Evolutionary conservation across 2,113 vertebrate species (phyloP), one percentile per base, ranked within the genome.

Genomic region (Ranitomeya variabilis): DNA sequence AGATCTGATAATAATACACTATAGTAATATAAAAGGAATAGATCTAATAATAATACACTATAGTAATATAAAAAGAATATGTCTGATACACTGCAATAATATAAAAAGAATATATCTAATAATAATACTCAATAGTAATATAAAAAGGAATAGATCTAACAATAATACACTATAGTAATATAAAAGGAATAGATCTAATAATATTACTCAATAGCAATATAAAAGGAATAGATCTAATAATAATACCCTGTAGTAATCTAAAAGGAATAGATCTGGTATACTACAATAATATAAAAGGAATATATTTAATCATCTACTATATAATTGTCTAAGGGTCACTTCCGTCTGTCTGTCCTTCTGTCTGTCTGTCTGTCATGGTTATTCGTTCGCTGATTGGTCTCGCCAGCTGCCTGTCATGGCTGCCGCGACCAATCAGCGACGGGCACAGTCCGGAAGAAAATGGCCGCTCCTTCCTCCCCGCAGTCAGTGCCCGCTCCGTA

Each of bases 11-110:
- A 26, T 45, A 73, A 73, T 45, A 45, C 31, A 45, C 73, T 51
- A 76, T 18, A 76, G 37, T 51, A 87, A 69, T 66, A n/a, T 57
- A 23, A 59, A 5, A 77, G 37, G 62, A 83, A 16, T 60, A 73
- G 54, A n/a, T n/a, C 64, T 60, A 73, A 77, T 31, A 87, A 52
- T 60, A 73, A 77, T 31, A 87, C 51, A 82, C 13, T 19, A 64
- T 19, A 19, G 3, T 64, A 64, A 19, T 64, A 19, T 64, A 64
- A 64, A 19, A 64, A 0, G 6, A 19, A 23, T 31, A 31, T 2
- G 2, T 31, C 26, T 19, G 8, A 19, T 64, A 71, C 67, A 71
- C 23, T 71, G 16, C 37, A 37, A 15, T 7, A 64, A 64, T 64
- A 64, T 6, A 21, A 64, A 64, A 64, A 71, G 11, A n/a, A 67